phyloP scores from a whole-genome alignment of 2,888 invertebrate species.

The Hypomecis punctinalis region DNA sequence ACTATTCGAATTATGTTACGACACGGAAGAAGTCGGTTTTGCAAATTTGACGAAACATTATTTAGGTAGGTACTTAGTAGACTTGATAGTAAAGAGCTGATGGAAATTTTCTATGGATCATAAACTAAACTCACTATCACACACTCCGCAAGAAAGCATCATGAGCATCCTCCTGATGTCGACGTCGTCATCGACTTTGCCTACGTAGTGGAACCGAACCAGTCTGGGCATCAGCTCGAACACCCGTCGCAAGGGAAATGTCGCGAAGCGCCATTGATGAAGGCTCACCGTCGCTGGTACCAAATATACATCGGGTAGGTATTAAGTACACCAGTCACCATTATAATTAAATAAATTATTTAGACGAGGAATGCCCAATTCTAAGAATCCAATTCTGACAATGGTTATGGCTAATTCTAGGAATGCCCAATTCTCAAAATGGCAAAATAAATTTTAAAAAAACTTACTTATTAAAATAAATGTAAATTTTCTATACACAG shows the following conservation, averaged over 20 bases:
- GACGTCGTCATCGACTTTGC: conserved; percentile 59
- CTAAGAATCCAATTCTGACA: too few relatives aligned
- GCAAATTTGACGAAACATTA: too few relatives aligned
- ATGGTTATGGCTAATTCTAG: too few relatives aligned
- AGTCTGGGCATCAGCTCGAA: conserved; percentile 70
- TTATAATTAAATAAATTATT: background rate
- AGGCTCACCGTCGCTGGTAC: conserved; percentile 66
- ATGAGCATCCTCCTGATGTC: conserved; percentile 63
- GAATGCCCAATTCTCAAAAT: too few relatives aligned
- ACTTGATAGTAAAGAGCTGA: too few relatives aligned
- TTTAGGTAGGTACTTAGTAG: too few relatives aligned
- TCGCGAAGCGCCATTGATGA: conserved; percentile 70
- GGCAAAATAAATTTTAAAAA: too few relatives aligned
- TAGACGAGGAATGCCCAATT: too few relatives aligned
- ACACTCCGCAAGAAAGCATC: conserved; percentile 69
- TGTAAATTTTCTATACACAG: too few relatives aligned
- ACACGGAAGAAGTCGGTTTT: too few relatives aligned
- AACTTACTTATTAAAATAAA: too few relatives aligned
- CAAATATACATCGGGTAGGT: background rate
- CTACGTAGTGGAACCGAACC: conserved; percentile 63
- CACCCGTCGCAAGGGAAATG: conserved; percentile 63
- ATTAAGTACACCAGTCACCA: conserved; percentile 2
- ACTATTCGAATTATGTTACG: too few relatives aligned
- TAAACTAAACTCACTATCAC: conserved; percentile 61
- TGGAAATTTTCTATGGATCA: background rate